Evolutionary conservation across 2,888 invertebrate species (phyloP).

Genomic region (Andricus quercusramuli): DNA sequence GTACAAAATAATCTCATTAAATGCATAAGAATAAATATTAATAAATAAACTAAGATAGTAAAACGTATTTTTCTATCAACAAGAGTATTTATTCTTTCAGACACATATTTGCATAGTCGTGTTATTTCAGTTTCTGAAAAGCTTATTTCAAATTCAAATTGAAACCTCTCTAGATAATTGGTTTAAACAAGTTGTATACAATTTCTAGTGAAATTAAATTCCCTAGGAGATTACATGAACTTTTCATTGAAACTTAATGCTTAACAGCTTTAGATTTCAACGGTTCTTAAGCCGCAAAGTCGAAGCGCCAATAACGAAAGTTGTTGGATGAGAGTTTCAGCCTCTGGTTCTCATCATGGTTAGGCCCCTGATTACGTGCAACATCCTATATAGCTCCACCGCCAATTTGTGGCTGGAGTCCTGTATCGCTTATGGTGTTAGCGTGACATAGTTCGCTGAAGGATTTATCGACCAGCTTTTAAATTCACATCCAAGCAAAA

Average conservation of each 20-base stretch:
- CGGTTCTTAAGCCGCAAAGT: conserved; percentile 30
- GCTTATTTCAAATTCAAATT: background rate
- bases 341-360: conserved; percentile 36
- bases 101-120: background rate
- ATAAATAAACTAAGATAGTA: too few relatives aligned
- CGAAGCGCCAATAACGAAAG: conserved; percentile 34
- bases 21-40: too few relatives aligned
- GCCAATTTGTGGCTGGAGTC: conserved; percentile 34
- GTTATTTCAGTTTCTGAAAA: background rate
- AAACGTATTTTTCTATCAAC: background rate
- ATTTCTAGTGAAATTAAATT: conserved; percentile 1
- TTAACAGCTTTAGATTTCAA: conserved; percentile 18
- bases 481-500: conserved; percentile 26
- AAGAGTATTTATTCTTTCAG: background rate
- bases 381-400: conserved; percentile 25
- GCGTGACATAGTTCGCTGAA: conserved; percentile 34
- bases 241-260: conserved; percentile 27
- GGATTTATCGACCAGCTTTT: conserved; percentile 32
- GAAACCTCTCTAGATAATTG: background rate
- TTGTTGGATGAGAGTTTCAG: conserved; percentile 35
- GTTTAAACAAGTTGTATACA: background rate
- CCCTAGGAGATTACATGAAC: background rate
- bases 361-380: conserved; percentile 40
- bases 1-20: background rate
- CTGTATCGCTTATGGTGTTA: conserved; percentile 38